These are phyloP conservation scores for Muscina levida DNA, from an alignment of 2,888 invertebrate species.

Conservation along the genomic window DNA sequence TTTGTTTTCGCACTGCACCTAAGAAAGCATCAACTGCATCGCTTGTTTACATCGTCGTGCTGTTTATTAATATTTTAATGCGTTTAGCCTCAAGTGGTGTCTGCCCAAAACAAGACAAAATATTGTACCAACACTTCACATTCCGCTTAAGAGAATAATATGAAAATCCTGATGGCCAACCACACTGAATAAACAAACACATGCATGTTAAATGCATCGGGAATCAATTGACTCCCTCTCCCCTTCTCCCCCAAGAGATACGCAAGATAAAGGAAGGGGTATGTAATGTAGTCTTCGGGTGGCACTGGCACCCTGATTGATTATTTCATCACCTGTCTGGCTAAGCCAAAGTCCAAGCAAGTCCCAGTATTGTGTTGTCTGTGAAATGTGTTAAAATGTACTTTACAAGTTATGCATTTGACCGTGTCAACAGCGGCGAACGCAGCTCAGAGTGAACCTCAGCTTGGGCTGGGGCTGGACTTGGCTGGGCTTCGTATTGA, in stretches of 20 bases:
- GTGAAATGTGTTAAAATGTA: slow-evolving; percentile 21
- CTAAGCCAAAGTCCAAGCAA: slow-evolving; percentile 13
- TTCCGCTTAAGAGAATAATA: slow-evolving; percentile 60
- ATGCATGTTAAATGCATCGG: background rate
- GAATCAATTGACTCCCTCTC: background rate
- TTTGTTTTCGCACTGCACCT: slow-evolving; percentile 49
- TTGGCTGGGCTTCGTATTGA: slow-evolving; percentile 41
- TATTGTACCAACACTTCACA: slow-evolving; percentile 52
- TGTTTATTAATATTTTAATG: too few species aligned
- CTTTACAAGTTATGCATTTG: slow-evolving; percentile 20
- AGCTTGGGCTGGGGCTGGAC: background rate
- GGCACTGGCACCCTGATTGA: slow-evolving; percentile 42
- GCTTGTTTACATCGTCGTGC: too few species aligned
- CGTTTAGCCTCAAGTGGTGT: too few species aligned
- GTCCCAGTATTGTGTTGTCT: background rate
- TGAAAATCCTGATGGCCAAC: slow-evolving; percentile 35
- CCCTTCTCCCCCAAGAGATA: background rate
- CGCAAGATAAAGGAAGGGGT: too few species aligned
- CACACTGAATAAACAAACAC: slow-evolving; percentile 3
- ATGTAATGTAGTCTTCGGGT: background rate
- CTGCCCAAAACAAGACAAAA: too few species aligned
- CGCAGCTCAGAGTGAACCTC: background rate
- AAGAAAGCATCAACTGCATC: background rate
- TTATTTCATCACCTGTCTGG: slow-evolving; percentile 58
- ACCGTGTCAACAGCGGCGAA: slow-evolving; percentile 33